Evolutionary conservation across 2,113 vertebrate species (phyloP), one percentile per base, ranked within the genome.

Genomic region (Ranitomeya imitator): DNA sequence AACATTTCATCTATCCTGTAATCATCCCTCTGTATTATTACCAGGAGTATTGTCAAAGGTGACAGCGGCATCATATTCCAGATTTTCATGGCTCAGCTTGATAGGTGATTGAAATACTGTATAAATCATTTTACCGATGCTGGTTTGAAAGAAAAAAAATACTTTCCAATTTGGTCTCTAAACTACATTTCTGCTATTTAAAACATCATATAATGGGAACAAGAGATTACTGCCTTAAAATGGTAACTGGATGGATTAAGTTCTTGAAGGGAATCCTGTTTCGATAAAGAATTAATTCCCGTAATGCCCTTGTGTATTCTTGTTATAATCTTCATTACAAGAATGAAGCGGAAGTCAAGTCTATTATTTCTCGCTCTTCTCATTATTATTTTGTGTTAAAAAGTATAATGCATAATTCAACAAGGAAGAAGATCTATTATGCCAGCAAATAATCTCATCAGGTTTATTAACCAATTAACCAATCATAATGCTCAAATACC

Each of bases 281-380:
- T 83, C 80, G 57, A 88, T 84, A 78, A 88, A 88, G 71, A 88
- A 88, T 78, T 88, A 84, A 88, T 88, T 88, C 71, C 73, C 10
- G 21, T 63, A 78, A 83, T 65, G 80, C 87, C 71, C 80, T 78
- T 54, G 87, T 88, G 87, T 88, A 77, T 76, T 84, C 71, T 77
- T 88, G 59, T 88, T 83, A 84, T 88, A 88, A 88, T 88, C 69
- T 77, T 88, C 73, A 83, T 88, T 88, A 88, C 80, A 83, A 88
- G 80, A 88, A 84, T 77, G 31, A 78, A 57, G 57, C 19, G 80
- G 79, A 60, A 83, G 80, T 67, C 26, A 88, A 84, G 80, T 88
- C 87, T 88, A 88, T 88, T 83, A 88, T 88, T 88, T 61, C 37
- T 78, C 71, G 63, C 86, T 83, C 57, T 73, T 88, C 83, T 88